Evolutionary conservation across 2,797 vertebrate genomes (phyloP).

Genomic region (Ctenopoma kingsleyae): DNA sequence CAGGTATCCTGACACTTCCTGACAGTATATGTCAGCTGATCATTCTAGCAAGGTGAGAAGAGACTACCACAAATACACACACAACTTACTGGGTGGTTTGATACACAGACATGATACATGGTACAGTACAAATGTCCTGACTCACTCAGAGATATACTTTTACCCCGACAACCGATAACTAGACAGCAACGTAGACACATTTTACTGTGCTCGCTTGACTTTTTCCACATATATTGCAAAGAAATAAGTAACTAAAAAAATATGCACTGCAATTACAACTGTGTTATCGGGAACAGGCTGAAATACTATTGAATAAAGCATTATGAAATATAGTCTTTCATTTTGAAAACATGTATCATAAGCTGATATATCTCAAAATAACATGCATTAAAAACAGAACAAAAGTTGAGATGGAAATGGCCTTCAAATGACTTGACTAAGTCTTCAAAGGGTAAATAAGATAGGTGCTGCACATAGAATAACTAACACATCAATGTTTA

Average conservation of each 20-base stretch:
- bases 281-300: background rate
- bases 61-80: constrained; percentile 26
- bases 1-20: constrained; percentile 34
- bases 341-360: background rate
- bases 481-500: background rate
- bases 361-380: constrained; percentile 10
- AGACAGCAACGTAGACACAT: background rate
- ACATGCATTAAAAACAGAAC: background rate
- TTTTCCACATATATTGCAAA: background rate
- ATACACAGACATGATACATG: constrained; percentile 16
- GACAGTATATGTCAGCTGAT: constrained; percentile 59
- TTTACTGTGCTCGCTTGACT: constrained; percentile 1
- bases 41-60: constrained; percentile 43
- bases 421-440: background rate
- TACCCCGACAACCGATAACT: background rate
- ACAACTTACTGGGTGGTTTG: constrained; percentile 9
- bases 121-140: constrained; percentile 15
- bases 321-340: background rate
- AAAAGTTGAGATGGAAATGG: background rate
- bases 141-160: constrained; percentile 46
- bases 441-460: constrained; percentile 14
- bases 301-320: constrained; percentile 8
- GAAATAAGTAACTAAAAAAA: background rate
- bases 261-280: background rate
- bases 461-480: background rate